Conservation (phyloP, 2,888 invertebrate species). For the Agonum fuliginosum region DNA sequence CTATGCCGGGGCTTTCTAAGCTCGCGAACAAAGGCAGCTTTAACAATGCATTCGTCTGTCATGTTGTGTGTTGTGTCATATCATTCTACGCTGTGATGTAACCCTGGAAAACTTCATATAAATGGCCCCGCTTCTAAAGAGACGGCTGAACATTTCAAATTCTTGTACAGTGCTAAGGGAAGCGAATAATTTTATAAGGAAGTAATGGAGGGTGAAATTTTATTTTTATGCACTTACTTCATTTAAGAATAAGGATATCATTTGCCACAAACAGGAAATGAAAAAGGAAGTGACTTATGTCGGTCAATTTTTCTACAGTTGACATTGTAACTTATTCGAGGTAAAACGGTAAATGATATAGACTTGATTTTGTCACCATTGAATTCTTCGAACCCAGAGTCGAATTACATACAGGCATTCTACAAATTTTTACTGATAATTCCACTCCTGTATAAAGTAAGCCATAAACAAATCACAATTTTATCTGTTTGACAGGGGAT, state of each 20-base stretch:
- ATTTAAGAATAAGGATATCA: neutral
- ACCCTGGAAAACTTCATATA: slow-evolving; percentile 25
- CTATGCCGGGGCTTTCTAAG: slow-evolving; percentile 10
- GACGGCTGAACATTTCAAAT: slow-evolving; percentile 16
- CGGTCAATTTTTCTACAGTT: too few relatives aligned
- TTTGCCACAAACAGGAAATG: too few relatives aligned
- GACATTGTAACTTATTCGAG: too few relatives aligned
- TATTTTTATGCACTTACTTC: slow-evolving; percentile 19
- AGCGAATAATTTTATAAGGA: neutral
- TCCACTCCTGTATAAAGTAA: too few relatives aligned
- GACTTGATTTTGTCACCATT: too few relatives aligned
- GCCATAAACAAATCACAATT: too few relatives aligned
- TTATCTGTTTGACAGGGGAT: too few relatives aligned
- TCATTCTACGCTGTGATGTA: neutral
- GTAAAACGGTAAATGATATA: too few relatives aligned
- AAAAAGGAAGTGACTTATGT: too few relatives aligned
- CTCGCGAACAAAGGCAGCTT: slow-evolving; percentile 30
- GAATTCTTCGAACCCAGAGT: too few relatives aligned
- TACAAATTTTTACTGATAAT: too few relatives aligned
- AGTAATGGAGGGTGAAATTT: slow-evolving; percentile 12
- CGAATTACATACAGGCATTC: too few relatives aligned
- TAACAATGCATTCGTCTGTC: slow-evolving; percentile 38
- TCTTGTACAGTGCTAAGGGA: neutral
- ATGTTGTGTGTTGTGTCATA: slow-evolving; percentile 27
- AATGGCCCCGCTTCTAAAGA: slow-evolving; percentile 26